Base-by-base conservation (phyloP, 2,113 vertebrate species). In the Abramis brama region DNA sequence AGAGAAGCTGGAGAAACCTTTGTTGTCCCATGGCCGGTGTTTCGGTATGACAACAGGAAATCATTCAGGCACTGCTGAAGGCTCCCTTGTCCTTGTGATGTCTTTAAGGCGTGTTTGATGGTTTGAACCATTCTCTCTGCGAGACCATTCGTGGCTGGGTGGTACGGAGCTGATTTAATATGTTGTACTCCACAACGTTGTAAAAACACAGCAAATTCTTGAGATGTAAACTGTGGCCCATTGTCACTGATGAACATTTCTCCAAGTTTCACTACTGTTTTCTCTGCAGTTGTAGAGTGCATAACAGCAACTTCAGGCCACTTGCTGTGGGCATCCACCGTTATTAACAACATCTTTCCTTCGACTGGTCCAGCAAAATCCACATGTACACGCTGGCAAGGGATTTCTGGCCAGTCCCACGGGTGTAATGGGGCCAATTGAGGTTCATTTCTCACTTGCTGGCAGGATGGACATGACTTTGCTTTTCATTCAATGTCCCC, bases 161-260 rank as follows among this genome's bases (percentile, higher is more conserved):
- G 45, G 47, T 55, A 52, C 0, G 15, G 74, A 17, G 17, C 3
- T 55, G 74, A 77, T 10, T 77, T 77, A 19, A 77, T 19, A 19
- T 77, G 74, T 52, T 55, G 25, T 19, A 55, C 25, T 3, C 47
- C 74, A 77, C 47, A 52, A 5, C 2, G 1, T 19, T 52, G 71
- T 74, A 77, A 21, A 10, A 76, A 50, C n/a, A 25, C 23, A n/a
- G 73, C 43, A n/a, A 75, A 47, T 50, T 75, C 73, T 6, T 75
- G 73, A 15, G 73, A 75, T 75, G 13, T 75, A 27, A 45, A 75
- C 6, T 50, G 45, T 15, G 73, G 73, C 13, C 73, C 73, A 8
- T 75, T 75, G 43, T 30, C 27, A 30, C 27, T 30, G 30, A 30
- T 30, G 30, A 30, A 30, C 30, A 30, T 30, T 30, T 30, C 30